A percentile compares a stretch with the other conserved stretches of the same genome.
Evolutionary conservation across 1,140 invertebrate genomes (phyloP).

Genomic region (Drosophila cardini): DNA sequence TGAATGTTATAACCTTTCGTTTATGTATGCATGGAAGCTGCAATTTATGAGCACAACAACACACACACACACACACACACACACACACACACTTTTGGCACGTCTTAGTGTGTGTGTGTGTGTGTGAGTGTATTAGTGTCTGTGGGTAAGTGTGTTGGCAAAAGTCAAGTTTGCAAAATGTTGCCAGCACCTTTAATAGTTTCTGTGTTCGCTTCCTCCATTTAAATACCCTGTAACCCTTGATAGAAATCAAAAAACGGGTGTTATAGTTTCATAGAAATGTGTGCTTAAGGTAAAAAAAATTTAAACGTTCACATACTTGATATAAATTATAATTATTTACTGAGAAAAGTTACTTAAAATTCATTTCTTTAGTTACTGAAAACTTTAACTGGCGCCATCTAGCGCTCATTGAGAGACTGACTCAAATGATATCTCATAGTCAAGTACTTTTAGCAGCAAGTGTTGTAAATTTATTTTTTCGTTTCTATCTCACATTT

Average conservation of each 20-base stretch:
- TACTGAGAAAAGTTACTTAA: too few species aligned
- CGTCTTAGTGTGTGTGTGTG: slow-evolving; percentile 23
- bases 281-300: too few species aligned
- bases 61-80: slow-evolving; percentile 27
- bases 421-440: background rate
- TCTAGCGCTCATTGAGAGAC: background rate
- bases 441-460: background rate
- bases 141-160: slow-evolving; percentile 13
- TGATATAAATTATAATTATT: too few species aligned
- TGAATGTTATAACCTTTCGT: slow-evolving; percentile 60
- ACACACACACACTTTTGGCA: slow-evolving; percentile 17
- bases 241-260: too few species aligned
- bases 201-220: slow-evolving; percentile 13
- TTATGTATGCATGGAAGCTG: slow-evolving; percentile 70
- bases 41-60: slow-evolving; percentile 71
- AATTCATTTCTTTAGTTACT: too few species aligned
- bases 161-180: slow-evolving; percentile 67
- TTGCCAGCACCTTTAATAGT: slow-evolving; percentile 70
- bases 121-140: slow-evolving; percentile 12
- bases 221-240: background rate
- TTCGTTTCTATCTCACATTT: slow-evolving; percentile 1
- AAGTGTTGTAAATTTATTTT: background rate
- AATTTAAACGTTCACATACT: too few species aligned
- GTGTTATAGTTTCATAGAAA: too few species aligned
- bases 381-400: too few species aligned